A percentile compares a stretch with the other conserved stretches of the same genome.
Conservation (phyloP, 2,888 invertebrate species). For the Andricus curvator region DNA sequence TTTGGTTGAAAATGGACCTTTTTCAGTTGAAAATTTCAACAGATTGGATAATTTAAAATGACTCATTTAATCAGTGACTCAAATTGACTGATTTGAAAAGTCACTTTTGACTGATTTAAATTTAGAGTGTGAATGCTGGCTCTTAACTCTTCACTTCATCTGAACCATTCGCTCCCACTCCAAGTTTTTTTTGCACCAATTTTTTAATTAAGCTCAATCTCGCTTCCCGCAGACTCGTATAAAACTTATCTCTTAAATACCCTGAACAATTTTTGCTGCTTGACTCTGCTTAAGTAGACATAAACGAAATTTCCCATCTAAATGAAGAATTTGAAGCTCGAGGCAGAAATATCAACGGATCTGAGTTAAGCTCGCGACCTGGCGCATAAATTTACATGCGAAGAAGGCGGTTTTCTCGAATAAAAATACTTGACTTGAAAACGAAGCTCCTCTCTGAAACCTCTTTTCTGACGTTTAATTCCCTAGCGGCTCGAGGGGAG, state of each 20-base stretch:
- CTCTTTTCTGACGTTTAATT: slow-evolving; percentile 24
- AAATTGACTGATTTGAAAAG: no score
- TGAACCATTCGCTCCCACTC: no score
- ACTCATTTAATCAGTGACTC: no score
- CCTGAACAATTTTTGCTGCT: neutral
- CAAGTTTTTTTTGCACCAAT: no score
- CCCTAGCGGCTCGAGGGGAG: slow-evolving; percentile 14
- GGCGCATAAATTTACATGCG: slow-evolving; percentile 32
- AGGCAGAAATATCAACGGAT: slow-evolving; percentile 16
- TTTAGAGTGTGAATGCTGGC: no score
- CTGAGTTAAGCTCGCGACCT: neutral
- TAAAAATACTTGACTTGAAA: slow-evolving; percentile 34
- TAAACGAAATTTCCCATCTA: slow-evolving; percentile 25
- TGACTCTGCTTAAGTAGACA: neutral
- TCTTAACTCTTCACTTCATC: no score
- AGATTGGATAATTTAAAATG: no score
- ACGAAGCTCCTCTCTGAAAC: slow-evolving; percentile 22
- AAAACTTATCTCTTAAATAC: neutral
- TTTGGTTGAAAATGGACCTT: no score
- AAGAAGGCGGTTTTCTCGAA: slow-evolving; percentile 7
- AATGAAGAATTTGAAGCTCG: slow-evolving; percentile 28
- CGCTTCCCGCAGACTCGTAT: neutral
- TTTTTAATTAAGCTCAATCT: no score
- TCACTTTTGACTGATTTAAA: no score
- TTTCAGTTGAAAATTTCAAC: no score